Evolutionary conservation across 2,113 vertebrate genomes (phyloP).

Genomic region (Heptranchias perlo): DNA sequence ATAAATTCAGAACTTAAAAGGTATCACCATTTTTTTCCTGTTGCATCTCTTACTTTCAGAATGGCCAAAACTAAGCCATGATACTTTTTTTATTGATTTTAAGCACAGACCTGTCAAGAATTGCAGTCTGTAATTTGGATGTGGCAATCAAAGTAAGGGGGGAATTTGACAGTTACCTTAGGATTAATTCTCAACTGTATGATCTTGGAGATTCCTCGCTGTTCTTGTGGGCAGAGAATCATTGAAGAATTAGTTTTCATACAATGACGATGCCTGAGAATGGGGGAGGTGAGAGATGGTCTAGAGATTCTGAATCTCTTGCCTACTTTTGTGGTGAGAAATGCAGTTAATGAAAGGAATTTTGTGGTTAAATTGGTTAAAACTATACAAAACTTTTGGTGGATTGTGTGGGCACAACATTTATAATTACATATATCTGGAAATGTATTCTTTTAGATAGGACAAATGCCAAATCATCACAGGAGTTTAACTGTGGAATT

Average conservation of each 20-base stretch:
- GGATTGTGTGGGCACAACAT: not conserved
- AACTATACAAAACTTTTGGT: not conserved
- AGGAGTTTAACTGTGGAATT: not conserved
- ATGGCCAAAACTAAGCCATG: not conserved
- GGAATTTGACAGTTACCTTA: slow-evolving; percentile 10
- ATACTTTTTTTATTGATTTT: not conserved
- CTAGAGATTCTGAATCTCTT: not conserved
- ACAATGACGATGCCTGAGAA: not conserved
- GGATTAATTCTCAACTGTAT: not conserved
- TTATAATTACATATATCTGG: not conserved
- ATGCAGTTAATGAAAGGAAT: slow-evolving; percentile 14
- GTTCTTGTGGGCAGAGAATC: not conserved
- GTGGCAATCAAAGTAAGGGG: not conserved
- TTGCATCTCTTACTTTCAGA: not conserved
- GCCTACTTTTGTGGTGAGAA: not conserved
- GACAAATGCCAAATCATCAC: not conserved
- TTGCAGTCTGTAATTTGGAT: not conserved
- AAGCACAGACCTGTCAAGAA: not conserved
- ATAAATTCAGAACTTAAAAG: not conserved
- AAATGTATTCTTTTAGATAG: not conserved
- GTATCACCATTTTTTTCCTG: not conserved
- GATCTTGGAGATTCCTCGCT: not conserved
- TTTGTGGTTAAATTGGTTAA: not conserved
- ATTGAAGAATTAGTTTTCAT: not conserved
- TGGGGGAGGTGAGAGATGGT: not conserved